These are phyloP conservation scores for Gyps fulvus DNA, from an alignment of 2,113 vertebrate species.

Conservation along the genomic window DNA sequence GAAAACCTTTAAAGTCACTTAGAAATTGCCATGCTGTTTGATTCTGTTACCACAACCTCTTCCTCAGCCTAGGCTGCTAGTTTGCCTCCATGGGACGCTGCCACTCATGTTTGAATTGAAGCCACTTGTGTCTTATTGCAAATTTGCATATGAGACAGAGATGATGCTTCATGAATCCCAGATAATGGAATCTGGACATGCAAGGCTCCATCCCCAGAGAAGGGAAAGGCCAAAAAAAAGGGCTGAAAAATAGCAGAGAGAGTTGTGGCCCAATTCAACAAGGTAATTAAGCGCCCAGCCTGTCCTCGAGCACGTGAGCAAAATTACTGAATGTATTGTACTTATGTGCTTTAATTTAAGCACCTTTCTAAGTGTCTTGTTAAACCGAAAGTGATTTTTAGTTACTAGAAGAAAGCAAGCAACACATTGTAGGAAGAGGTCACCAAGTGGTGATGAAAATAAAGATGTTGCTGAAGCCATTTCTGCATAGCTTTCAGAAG, in stretches of 20 bases:
- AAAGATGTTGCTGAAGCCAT: not conserved
- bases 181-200: slow-evolving; percentile 57
- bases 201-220: slow-evolving; percentile 20
- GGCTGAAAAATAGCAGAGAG: not conserved
- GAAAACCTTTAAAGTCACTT: slow-evolving; percentile 45
- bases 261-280: slow-evolving; percentile 26
- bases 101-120: slow-evolving; percentile 52
- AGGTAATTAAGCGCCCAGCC: not conserved
- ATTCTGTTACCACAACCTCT: slow-evolving; percentile 15
- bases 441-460: not conserved
- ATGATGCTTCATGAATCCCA: slow-evolving; percentile 55
- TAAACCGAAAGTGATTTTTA: not conserved
- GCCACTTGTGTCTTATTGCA: slow-evolving; percentile 56
- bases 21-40: slow-evolving; percentile 18
- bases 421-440: not conserved
- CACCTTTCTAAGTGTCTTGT: slow-evolving; percentile 4
- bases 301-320: slow-evolving; percentile 20
- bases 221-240: not conserved
- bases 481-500: not conserved
- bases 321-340: slow-evolving; percentile 11
- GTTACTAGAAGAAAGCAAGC: slow-evolving; percentile 7
- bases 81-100: slow-evolving; percentile 42
- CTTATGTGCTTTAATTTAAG: not conserved
- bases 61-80: not conserved
- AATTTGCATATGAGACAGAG: slow-evolving; percentile 62